Evolutionary conservation across 2,888 invertebrate species (phyloP), one percentile per base, ranked within the genome.

Genomic region (Heterodera filipjevi): DNA sequence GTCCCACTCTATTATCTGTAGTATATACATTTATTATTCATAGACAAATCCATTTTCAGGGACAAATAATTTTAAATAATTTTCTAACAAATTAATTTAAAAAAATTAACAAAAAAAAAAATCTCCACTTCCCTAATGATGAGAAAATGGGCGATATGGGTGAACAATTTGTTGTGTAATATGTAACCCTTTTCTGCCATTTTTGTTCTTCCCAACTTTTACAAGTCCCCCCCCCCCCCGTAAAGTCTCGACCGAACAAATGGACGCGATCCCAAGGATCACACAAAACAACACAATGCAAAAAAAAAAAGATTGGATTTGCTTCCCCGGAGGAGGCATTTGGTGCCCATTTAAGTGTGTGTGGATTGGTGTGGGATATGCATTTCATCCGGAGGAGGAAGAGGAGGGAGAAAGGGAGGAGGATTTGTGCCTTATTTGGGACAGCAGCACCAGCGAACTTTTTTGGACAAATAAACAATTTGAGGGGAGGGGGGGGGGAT

Each of bases 381-480:
- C 59, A 59, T 59, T 59, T 59, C 59, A 59, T n/a, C 59, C 59
- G 16, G 0, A 8, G 53, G 53, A n/a, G n/a, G n/a, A n/a, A n/a
- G n/a, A n/a, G n/a, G n/a, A n/a, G n/a, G n/a, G n/a, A n/a, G n/a
- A n/a, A n/a, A n/a, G n/a, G 53, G 53, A 19, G 22, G 27, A 27
- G 59, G 59, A 59, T 59, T 59, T 59, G 59, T 59, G 59, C 59
- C 59, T 59, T 59, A 19, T 27, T 59, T 27, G n/a, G 59, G 5
- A 12, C 27, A 0, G 59, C 27, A 27, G n/a, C 39, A 39, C 8
- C 59, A 59, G 27, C 59, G 59, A 59, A 59, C 59, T 59, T 59
- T 53, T 59, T 59, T 59, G 59, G 8, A 59, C 59, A 59, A 59
- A 59, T 59, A 59, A 59, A 59, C 59, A 59, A 27, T 59, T 59